These are phyloP conservation scores for Rhagoletis zephyria DNA, from an alignment of 1,140 invertebrate species.

Conservation along the genomic window DNA sequence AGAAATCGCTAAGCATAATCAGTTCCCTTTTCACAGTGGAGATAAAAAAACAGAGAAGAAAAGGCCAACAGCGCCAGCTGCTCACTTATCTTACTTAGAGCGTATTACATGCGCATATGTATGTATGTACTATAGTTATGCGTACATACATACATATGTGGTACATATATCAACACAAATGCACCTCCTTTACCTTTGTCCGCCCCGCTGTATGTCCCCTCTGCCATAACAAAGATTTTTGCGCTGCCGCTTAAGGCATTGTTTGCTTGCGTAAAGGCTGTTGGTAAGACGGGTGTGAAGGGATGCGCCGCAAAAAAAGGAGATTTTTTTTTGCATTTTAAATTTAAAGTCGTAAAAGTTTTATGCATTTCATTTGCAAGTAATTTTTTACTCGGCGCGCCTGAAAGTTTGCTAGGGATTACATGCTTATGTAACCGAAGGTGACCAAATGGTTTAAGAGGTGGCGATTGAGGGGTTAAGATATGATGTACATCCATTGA, in stretches of 20 bases:
- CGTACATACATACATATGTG: too few relatives aligned
- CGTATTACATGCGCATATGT: neutral
- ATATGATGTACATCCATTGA: too few relatives aligned
- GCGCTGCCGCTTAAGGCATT: neutral
- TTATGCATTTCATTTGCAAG: constrained; percentile 20
- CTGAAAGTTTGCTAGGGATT: neutral
- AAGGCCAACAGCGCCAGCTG: constrained; percentile 24
- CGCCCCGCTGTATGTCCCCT: neutral
- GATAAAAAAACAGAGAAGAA: neutral
- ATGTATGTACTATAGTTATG: neutral
- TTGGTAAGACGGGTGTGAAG: neutral
- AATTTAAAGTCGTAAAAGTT: constrained; percentile 30
- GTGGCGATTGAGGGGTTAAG: too few relatives aligned
- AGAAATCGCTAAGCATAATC: constrained; percentile 52
- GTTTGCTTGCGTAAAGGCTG: neutral
- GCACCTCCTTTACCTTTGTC: neutral
- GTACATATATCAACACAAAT: neutral
- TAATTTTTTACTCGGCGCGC: neutral
- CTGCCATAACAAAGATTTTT: too few relatives aligned
- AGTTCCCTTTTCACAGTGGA: constrained; percentile 16
- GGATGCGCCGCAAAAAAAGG: neutral
- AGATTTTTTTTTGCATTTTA: neutral
- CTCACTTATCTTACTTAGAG: constrained; percentile 34
- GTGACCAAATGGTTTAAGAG: too few relatives aligned
- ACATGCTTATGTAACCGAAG: too few relatives aligned